Base-by-base conservation (phyloP, 2,888 invertebrate species). In the Meliscaeva auricollis region DNA sequence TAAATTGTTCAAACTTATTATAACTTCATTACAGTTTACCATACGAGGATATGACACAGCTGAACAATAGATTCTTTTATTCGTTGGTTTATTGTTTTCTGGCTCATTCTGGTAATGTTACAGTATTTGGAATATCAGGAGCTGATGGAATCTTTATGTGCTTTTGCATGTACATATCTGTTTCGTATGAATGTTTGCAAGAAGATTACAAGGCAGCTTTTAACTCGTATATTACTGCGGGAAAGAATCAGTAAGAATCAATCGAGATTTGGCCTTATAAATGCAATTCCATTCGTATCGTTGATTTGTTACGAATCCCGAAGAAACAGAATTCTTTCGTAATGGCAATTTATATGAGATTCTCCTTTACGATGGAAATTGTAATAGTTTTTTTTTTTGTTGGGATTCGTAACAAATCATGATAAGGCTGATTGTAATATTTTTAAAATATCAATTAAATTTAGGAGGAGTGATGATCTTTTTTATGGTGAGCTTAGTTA, bases 151-250 rank as follows among this genome's bases (percentile, higher is more conserved):
- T 68, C 3, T 83, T 73, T 20, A 83, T 83, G 73, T 62, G 54
- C 17, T 54, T 73, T n/a, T 83, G 78, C 13, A 78, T 68, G 78
- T 83, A 83, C 35, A 48, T 83, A 0, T 68, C 73, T n/a, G 78
- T 68, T 30, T 52, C 78, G 22, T 46, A 73, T 22, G 20, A 62
- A 32, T 83, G 82, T n/a, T 66, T 83, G 22, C 78, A 78, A 22
- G 73, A 68, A 26, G 82, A 83, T 54, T 73, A 60, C 1, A 60
- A 73, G 15, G 9, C 8, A 1, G 32, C 54, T n/a, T 73, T 83
- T 2, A 44, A 56, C 7, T 13, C 9, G 0, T 32, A 26, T 66
- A 17, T 1, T 2, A 46, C 1, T 17, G 6, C 44, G n/a, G 13
- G 13, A 1, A 58, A 2, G 32, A 7, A 58, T 8, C 0, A 6